Percentiles rank a stretch among this genome's conserved stretches.
Conservation (phyloP, 2,888 invertebrate genomes). For the Epicampocera succincta region DNA sequence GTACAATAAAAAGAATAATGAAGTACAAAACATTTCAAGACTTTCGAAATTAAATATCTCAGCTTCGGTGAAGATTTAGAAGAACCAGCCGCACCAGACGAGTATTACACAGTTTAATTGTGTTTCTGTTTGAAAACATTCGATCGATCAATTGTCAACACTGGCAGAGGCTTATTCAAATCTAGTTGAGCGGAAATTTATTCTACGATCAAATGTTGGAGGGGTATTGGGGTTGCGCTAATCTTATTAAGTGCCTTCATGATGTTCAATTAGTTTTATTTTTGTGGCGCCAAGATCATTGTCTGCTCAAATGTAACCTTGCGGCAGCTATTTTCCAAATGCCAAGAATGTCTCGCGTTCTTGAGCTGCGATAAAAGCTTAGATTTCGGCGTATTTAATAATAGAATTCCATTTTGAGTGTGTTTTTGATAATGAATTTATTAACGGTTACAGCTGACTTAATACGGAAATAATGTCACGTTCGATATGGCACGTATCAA, state of each 20-base stretch:
- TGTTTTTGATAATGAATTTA: too few species aligned
- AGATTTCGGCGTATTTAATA: too few species aligned
- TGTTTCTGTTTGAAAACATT: constrained; percentile 2
- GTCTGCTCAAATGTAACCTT: background rate
- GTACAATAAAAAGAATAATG: constrained; percentile 41
- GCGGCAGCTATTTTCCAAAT: too few species aligned
- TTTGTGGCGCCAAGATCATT: constrained; percentile 21
- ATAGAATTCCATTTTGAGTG: too few species aligned
- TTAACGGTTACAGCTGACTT: too few species aligned
- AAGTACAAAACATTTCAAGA: constrained; percentile 53
- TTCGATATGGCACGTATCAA: too few species aligned
- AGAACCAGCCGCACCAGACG: too few species aligned
- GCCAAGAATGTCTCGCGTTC: too few species aligned
- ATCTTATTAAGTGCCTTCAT: constrained; percentile 19
- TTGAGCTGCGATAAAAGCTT: too few species aligned
- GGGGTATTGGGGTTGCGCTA: constrained; percentile 1
- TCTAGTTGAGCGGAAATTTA: background rate
- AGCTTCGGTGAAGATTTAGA: too few species aligned
- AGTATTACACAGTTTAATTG: background rate
- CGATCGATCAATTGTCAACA: constrained; percentile 13
- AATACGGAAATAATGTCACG: too few species aligned
- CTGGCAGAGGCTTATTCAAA: background rate
- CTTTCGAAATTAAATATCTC: too few species aligned
- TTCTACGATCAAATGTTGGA: constrained; percentile 29
- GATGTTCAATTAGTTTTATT: background rate